Evolutionary conservation across 1,140 invertebrate species (phyloP), one percentile per base, ranked within the genome.

Genomic region (Reticulitermes speratus): DNA sequence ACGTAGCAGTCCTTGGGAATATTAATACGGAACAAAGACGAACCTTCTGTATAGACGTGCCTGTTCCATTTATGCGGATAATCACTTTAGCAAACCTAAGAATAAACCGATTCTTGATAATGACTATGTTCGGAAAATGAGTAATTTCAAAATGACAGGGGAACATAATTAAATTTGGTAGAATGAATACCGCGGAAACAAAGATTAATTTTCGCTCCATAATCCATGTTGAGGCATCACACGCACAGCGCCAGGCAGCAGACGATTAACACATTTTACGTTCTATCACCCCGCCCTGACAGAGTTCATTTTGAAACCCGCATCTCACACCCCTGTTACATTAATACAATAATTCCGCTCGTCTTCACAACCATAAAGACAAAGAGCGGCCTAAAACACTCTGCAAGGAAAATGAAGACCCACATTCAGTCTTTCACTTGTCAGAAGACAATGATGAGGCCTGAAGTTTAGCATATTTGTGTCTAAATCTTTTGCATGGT

Each of bases 201-300:
- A 75, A 75, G 65, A 75, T 75, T 75, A 75, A 75, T 75, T 75
- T 75, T 75, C 65, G n/a, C 65, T 75, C n/a, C 65, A 30, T 75
- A 75, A 75, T 75, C 65, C 65, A 75, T 30, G 65, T 75, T 6
- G 65, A 75, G 65, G 65, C 65, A 75, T 30, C 65, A 75, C 65
- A 30, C 38, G 38, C 65, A 75, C 25, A 75, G 25, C n/a, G 25
- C 65, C n/a, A 75, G 65, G 25, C 65, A 16, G 25, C 65, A 30
- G 14, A 6, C 65, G 65, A 75, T 75, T 75, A 75, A 30, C n/a
- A 75, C 25, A 25, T 75, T 75, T 75, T 75, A 75, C 65, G n/a
- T 75, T 75, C 65, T 30, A 16, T 75, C 65, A 25, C 65, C 65
- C n/a, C 19, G 3, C 11, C n/a, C 65, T 75, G 65, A 75, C 65